These are phyloP conservation scores for Octodon degus DNA, from an alignment of 2,113 vertebrate genomes.

Conservation along the genomic window DNA sequence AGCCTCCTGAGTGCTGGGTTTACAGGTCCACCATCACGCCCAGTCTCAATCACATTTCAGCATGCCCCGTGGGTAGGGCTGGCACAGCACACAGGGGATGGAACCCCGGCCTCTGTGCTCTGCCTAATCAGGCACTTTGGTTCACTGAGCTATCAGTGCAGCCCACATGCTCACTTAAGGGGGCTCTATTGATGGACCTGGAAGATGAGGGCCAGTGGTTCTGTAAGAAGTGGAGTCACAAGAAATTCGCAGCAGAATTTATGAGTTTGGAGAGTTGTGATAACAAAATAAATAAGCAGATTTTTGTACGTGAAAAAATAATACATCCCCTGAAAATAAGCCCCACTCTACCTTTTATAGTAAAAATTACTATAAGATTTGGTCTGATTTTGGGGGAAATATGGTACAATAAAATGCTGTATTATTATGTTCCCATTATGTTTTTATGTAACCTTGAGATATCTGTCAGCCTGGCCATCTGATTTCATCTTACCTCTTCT, in stretches of 20 bases:
- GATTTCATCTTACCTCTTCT: not conserved
- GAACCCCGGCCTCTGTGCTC: too few species aligned
- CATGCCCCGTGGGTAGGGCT: too few species aligned
- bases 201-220: not conserved
- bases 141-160: too few species aligned
- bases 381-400: not conserved
- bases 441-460: not conserved
- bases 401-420: not conserved
- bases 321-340: not conserved
- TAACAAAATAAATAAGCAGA: not conserved
- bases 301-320: not conserved
- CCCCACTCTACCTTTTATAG: not conserved
- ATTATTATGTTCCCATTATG: not conserved
- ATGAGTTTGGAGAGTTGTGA: not conserved
- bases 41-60: too few species aligned
- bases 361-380: not conserved
- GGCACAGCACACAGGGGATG: too few species aligned
- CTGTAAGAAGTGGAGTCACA: not conserved
- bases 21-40: too few species aligned
- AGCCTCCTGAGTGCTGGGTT: too few species aligned
- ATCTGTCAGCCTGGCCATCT: not conserved
- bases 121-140: too few species aligned
- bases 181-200: not conserved
- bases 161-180: not conserved
- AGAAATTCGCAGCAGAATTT: not conserved